Conservation (phyloP, 2,888 invertebrate genomes). For the Troilus luridus region DNA sequence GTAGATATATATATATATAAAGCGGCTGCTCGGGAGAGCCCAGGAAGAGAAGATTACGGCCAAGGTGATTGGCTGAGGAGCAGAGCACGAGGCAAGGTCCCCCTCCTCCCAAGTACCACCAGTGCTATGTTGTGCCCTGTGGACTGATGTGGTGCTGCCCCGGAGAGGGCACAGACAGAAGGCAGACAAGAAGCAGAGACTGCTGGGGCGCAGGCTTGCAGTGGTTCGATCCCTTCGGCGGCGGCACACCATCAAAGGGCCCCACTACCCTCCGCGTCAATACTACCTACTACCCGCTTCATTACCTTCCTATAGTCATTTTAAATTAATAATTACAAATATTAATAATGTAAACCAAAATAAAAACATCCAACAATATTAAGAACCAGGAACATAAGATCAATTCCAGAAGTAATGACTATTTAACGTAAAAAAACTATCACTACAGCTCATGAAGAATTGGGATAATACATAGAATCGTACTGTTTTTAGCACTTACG, state of each 20-base stretch:
- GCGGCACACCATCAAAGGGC: conserved; percentile 44
- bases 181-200: conserved; percentile 15
- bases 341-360: background rate
- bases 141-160: no score
- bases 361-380: no score
- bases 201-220: background rate
- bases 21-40: background rate
- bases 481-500: no score
- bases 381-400: no score
- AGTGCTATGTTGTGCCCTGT: no score
- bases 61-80: background rate
- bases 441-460: no score
- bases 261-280: conserved; percentile 16
- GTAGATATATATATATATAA: no score
- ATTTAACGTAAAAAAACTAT: no score
- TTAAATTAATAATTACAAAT: background rate
- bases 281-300: background rate
- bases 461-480: no score
- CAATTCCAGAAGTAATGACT: no score
- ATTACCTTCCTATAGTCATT: background rate
- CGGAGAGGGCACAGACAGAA: background rate
- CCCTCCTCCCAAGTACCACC: background rate
- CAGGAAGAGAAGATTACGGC: conserved; percentile 11
- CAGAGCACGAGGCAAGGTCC: conserved; percentile 18
- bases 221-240: conserved; percentile 44